These are phyloP conservation scores for rabbit (Oryctolagus cuniculus) DNA, from an alignment of 2,113 vertebrate species.

Conservation along the genomic window mOryCun1.1 NC_091432.1:220061501-220062000, in stretches of 20 bases:
- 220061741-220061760: conserved; percentile 67
- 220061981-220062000: too few species aligned
- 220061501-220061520: not conserved
- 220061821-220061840: conserved; percentile 76
- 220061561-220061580: not conserved
- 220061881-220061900: not conserved
- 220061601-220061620: not conserved
- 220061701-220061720: not conserved
- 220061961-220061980: too few species aligned
- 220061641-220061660: not conserved
- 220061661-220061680: not conserved
- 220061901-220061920: conserved; percentile 43
- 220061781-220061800: conserved; percentile 77
- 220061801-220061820: conserved; percentile 62
- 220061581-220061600: not conserved
- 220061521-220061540: not conserved
- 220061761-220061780: conserved; percentile 78
- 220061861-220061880: not conserved
- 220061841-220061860: not conserved
- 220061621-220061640: not conserved
- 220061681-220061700: not conserved
- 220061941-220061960: too few species aligned
- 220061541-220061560: not conserved
- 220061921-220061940: conserved; percentile 39
- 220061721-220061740: not conserved